Evolutionary conservation across 2,113 vertebrate species (phyloP).

Genomic region (Protobothrops flavoviridis): DNA sequence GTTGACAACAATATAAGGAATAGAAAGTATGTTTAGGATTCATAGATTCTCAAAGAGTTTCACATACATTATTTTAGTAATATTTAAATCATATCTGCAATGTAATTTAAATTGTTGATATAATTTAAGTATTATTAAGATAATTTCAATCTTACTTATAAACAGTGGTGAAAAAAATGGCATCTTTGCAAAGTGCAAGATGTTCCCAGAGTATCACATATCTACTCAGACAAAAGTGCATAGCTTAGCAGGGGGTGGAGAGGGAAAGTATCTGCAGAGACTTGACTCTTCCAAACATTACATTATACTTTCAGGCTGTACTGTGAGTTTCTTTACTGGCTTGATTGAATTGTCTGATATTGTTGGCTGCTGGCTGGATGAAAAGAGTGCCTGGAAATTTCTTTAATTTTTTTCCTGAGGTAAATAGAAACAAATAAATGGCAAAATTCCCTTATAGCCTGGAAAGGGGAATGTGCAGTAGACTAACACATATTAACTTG

Average conservation of each 20-base stretch:
- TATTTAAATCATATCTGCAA: not conserved
- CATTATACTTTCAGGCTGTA: not conserved
- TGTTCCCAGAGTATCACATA: not conserved
- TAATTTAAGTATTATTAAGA: not conserved
- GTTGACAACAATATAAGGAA: not conserved
- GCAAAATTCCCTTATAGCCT: not conserved
- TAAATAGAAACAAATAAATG: not conserved
- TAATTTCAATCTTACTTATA: not conserved
- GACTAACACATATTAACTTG: not conserved
- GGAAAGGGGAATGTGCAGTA: not conserved
- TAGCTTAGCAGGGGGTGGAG: conserved; percentile 19
- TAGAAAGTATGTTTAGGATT: not conserved
- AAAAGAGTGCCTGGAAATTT: not conserved
- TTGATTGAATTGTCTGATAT: not conserved
- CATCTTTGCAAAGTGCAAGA: not conserved
- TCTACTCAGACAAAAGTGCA: conserved; percentile 28
- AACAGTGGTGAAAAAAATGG: not conserved
- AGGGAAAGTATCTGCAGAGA: not conserved
- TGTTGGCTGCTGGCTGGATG: not conserved
- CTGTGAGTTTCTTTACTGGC: not conserved
- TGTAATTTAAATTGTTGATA: not conserved
- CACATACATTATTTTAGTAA: not conserved
- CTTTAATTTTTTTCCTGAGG: not conserved
- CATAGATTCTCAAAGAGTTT: not conserved
- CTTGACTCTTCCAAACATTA: not conserved